Base-by-base conservation (phyloP, 1,140 invertebrate species). In the Drosophila neocordata region DNA sequence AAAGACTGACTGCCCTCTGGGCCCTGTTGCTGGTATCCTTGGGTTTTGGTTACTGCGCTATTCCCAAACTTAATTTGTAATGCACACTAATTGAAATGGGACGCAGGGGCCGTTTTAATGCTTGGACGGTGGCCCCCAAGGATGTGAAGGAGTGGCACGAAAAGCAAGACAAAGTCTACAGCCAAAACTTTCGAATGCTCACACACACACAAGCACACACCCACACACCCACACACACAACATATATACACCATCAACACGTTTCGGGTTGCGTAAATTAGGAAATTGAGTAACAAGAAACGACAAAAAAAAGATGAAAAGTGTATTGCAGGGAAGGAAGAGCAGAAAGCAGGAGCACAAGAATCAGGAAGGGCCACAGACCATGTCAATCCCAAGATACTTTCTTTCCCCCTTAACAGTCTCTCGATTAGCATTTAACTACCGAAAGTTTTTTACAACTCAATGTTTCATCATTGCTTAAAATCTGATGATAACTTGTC, bases 11-110 rank as follows among this genome's bases (percentile, higher is more conserved):
- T 27, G 51, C 53, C 53, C 53, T 41, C 58, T 24, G 35, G 38
- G 35, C 58, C 58, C 18, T 61, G 57, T 59, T 59, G 18, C 57
- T 59, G 12, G 20, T 20, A 4, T 53, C 18, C 20, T 13, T 53
- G 22, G 22, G 51, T 53, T 53, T 27, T 53, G 51, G 51, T 22
- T 55, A 55, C 58, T 72, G 65, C 65, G 78, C 74, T 87, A 87
- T 87, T 87, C 82, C 82, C 82, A 87, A 87, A 88, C 82, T 87
- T 87, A 83, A 87, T 87, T 87, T 87, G 82, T 87, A 87, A 87
- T 87, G 83, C 82, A 87, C 83, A 87, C 82, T 87, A 87, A 87
- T 87, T 87, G 82, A 87, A 87, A 87, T 87, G 82, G 82, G 83
- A 87, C 74, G 78, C 74, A 76, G 70, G 83, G 78, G 75, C 71